A percentile compares a stretch with the other conserved stretches of the same genome.
These are phyloP conservation scores for Glyptemys insculpta DNA, from an alignment of 2,797 vertebrate genomes.

Conservation along the genomic window DNA sequence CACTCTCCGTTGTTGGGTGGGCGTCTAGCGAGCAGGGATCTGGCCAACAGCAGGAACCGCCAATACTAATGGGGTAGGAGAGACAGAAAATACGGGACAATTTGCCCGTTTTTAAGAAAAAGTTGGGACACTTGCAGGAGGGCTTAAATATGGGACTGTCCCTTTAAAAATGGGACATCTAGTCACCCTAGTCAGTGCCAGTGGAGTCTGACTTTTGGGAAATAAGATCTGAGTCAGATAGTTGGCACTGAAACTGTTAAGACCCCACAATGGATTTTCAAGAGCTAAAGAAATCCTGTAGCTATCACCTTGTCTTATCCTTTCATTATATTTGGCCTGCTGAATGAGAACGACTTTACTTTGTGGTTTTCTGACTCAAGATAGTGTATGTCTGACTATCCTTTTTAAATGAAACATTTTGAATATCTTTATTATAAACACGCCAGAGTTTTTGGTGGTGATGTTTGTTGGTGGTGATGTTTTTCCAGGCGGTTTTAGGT, in stretches of 20 bases:
- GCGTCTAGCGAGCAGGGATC: no score
- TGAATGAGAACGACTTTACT: neutral
- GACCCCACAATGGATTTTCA: neutral
- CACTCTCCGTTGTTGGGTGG: no score
- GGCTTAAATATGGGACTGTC: no score
- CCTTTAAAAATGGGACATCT: no score
- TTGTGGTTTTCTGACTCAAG: neutral
- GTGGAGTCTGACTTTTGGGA: neutral
- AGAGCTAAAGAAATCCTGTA: neutral
- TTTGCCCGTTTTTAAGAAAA: no score
- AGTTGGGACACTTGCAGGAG: no score
- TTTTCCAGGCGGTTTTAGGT: neutral
- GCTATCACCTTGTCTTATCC: neutral
- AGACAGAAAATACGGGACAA: no score
- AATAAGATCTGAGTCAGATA: neutral
- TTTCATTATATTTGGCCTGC: neutral
- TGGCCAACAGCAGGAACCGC: no score
- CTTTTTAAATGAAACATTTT: neutral
- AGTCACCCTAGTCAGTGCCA: neutral
- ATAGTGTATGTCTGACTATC: neutral
- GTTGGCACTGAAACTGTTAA: neutral
- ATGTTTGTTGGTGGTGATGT: neutral
- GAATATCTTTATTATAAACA: constrained; percentile 19
- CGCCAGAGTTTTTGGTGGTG: neutral
- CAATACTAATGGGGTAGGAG: no score